These are phyloP conservation scores for Hermaeophaga mercurialis DNA, from an alignment of 2,888 invertebrate genomes.

Conservation along the genomic window DNA sequence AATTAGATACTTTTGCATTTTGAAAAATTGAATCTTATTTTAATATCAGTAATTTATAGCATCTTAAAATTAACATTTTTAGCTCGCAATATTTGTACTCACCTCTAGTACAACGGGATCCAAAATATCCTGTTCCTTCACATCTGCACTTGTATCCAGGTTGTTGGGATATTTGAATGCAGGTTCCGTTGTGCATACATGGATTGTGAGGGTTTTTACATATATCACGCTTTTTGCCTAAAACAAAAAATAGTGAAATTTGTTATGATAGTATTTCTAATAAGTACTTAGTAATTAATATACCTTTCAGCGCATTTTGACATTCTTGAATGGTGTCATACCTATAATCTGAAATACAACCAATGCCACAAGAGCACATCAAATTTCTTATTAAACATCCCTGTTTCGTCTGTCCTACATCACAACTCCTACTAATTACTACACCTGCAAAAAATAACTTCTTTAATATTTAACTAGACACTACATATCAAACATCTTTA, in stretches of 20 bases:
- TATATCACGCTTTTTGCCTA: constrained; percentile 63
- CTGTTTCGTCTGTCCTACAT: constrained; percentile 62
- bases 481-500: no score
- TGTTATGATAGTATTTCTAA: no score
- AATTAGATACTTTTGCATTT: no score
- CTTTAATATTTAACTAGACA: no score
- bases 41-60: no score
- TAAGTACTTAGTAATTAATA: no score
- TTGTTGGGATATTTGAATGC: constrained; percentile 69
- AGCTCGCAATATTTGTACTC: no score
- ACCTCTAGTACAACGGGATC: constrained; percentile 73
- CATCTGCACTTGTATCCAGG: constrained; percentile 73
- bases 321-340: constrained; percentile 67
- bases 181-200: constrained; percentile 69
- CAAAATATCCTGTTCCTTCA: constrained; percentile 76
- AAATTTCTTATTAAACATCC: constrained; percentile 70
- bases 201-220: constrained; percentile 65
- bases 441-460: constrained; percentile 23
- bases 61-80: no score
- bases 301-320: constrained; percentile 68
- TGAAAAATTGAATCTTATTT: no score
- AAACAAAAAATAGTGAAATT: no score
- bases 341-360: constrained; percentile 69
- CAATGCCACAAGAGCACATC: constrained; percentile 68
- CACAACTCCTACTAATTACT: constrained; percentile 57